Evolutionary conservation across 2,888 invertebrate species (phyloP), one percentile per base, ranked within the genome.

Genomic region (Volucella inanis): DNA sequence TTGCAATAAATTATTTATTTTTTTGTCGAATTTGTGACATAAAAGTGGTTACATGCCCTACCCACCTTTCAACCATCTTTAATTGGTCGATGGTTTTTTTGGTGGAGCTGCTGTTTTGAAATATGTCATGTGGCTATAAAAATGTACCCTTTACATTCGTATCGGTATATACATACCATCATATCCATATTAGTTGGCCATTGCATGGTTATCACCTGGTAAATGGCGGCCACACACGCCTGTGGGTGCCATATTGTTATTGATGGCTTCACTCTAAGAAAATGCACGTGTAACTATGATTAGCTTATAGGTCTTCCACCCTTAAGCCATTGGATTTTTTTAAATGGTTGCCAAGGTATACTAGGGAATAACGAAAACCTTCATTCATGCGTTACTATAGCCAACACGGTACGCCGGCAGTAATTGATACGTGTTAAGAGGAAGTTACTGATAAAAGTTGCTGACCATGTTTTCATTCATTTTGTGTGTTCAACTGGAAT

Each of bases 371-470:
- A 31, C 31, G 31, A 31, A 31, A 31, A 6, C 31, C 31, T 31
- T 31, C 31, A 31, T 31, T 31, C 31, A 31, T 31, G 31, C 1
- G 31, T 31, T 31, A 10, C 31, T n/a, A 18, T 31, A n/a, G 31
- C 11, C 31, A 38, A 55, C 31, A n/a, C 55, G 31, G 11, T 59
- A 41, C 18, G 54, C 47, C 59, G 50, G 39, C 74, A 43, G 55
- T 85, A 85, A 85, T 81, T 85, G 85, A 77, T 85, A 85, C 85
- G 85, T 85, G 85, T 85, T 80, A 81, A 76, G 62, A 62, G 85
- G 80, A 85, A 85, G 76, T 85, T 85, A 76, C 68, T 81, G 85
- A 81, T 85, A 81, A 85, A 75, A 85, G 47, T 81, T 85, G 85
- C 85, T 85, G 81, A 85, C 85, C 85, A 85, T 85, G 85, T 85